Evolutionary conservation across 2,113 vertebrate genomes (phyloP).

Genomic region (Turnix velox): DNA sequence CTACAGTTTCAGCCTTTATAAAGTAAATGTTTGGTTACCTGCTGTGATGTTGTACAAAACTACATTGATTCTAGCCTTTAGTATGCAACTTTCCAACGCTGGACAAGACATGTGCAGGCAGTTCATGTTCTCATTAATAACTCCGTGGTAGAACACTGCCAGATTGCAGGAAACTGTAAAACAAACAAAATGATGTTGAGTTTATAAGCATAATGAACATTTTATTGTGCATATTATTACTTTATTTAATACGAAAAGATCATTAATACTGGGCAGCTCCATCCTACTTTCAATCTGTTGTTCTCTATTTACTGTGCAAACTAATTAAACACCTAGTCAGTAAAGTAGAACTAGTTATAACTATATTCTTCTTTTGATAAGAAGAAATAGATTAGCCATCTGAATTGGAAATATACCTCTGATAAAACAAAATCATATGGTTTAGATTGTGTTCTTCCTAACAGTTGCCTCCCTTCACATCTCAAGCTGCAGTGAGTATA

Average conservation of each 20-base stretch:
- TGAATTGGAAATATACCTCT: neutral
- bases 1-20: neutral
- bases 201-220: neutral
- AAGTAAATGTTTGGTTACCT: conserved; percentile 64
- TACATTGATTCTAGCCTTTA: conserved; percentile 75
- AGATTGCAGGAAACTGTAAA: conserved; percentile 87
- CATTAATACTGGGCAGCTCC: neutral
- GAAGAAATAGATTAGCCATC: neutral
- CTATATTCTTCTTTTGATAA: neutral
- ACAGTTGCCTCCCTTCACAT: neutral
- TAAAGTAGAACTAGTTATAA: neutral
- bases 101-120: conserved; percentile 91
- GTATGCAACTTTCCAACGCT: conserved; percentile 84
- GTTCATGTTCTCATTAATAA: conserved; percentile 74
- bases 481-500: neutral
- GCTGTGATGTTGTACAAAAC: conserved; percentile 89
- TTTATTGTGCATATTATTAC: neutral
- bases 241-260: neutral
- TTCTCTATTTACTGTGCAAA: neutral
- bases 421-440: neutral
- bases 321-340: neutral
- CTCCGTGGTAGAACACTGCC: conserved; percentile 87
- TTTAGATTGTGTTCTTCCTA: neutral
- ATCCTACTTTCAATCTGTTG: neutral
- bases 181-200: neutral